A percentile compares a stretch with the other conserved stretches of the same genome.
Conservation (phyloP, 1,140 invertebrate species). For the Drosophila willistoni region DNA sequence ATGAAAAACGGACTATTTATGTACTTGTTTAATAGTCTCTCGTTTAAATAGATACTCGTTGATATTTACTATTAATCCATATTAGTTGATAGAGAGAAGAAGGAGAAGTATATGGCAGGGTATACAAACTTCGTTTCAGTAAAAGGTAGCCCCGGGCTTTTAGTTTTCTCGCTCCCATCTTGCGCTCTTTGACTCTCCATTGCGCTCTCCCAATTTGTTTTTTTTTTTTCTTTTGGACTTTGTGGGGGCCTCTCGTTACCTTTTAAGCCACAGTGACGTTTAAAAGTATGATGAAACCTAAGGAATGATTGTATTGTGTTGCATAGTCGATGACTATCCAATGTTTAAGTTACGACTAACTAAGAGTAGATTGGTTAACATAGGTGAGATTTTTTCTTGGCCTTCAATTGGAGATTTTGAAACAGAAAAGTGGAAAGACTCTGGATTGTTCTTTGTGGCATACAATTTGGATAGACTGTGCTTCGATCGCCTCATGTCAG, state of each 20-base stretch:
- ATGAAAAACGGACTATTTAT: too few species aligned
- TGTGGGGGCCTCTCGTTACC: slow-evolving; percentile 6
- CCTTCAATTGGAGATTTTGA: too few species aligned
- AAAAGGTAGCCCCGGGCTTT: neutral
- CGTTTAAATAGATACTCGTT: too few species aligned
- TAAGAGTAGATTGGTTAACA: too few species aligned
- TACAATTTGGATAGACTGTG: slow-evolving; percentile 21
- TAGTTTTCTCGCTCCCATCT: slow-evolving; percentile 1
- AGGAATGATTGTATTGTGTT: neutral
- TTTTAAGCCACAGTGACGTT: neutral
- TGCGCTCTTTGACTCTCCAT: neutral
- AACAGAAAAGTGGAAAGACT: too few species aligned
- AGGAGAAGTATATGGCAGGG: neutral
- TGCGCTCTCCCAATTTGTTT: neutral
- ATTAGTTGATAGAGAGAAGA: neutral
- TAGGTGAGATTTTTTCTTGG: too few species aligned
- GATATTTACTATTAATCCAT: too few species aligned
- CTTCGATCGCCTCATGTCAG: slow-evolving; percentile 21
- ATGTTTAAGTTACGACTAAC: too few species aligned
- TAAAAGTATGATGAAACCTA: neutral
- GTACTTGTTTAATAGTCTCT: too few species aligned
- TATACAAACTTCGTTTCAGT: neutral
- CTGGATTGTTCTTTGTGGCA: too few species aligned
- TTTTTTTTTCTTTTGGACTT: slow-evolving; percentile 5
- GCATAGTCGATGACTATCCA: too few species aligned